Evolutionary conservation across 1,140 invertebrate species (phyloP), one percentile per base, ranked within the genome.

Genomic region (Temnothorax nylanderi): DNA sequence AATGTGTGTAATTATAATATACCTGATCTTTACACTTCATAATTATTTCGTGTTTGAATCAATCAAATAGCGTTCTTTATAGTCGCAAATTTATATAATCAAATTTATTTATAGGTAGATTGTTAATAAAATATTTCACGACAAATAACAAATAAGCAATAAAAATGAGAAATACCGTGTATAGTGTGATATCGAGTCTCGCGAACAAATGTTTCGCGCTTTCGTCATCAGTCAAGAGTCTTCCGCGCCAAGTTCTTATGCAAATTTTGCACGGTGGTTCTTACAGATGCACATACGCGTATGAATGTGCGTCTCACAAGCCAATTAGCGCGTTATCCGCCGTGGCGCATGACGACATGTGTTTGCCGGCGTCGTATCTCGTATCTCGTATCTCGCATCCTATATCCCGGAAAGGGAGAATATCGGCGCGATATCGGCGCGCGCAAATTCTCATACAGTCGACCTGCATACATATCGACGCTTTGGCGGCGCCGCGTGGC

Each of bases 381-480:
- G 81, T 81, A 86, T 56, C 60, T 65, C 51, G 78, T 3, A 26
- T 26, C 26, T 26, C 77, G 90, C 69, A 89, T 85, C 89, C 41
- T 49, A 26, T 18, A 75, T 11, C 26, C 13, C 21, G 64, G 82
- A 85, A 92, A 93, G 87, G 89, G 89, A 74, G 89, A 76, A 93
- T 94, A 94, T 95, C 93, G 92, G 90, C 71, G 88, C 62, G 91
- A 94, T 94, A 92, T 94, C 91, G 89, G 91, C 90, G 64, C 92
- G 91, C 93, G 92, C 87, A 89, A 93, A 89, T 93, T 91, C 88
- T 87, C 89, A 86, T 91, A 89, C 87, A 90, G 85, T 84, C 84
- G 91, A 90, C 78, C 86, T 93, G 94, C 94, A 94, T 95, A 94
- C 92, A 94, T 94, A 94, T 94, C 91, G 93, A 88, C 81, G 87